Percentiles rank a stretch among this genome's conserved stretches.
These are phyloP conservation scores for Schlechtendalia chinensis DNA, from an alignment of 1,140 invertebrate genomes.

Conservation along the genomic window DNA sequence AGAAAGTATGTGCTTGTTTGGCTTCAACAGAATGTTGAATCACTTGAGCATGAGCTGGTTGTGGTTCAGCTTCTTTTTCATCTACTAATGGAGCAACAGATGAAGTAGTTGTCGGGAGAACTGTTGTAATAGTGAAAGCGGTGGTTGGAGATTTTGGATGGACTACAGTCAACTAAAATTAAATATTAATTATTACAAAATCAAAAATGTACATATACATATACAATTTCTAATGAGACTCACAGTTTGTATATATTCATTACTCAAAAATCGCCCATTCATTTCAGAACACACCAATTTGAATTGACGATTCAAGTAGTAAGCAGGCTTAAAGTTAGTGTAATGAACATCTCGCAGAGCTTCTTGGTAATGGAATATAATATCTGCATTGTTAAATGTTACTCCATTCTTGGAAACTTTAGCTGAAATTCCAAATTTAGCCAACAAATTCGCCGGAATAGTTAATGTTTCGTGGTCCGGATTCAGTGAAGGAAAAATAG, in stretches of 20 bases:
- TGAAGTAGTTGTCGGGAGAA: constrained; percentile 40
- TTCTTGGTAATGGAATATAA: constrained; percentile 79
- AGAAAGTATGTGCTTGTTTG: constrained; percentile 56
- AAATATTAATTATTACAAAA: constrained; percentile 29
- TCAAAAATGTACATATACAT: background rate
- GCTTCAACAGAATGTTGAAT: constrained; percentile 65
- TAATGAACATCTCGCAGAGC: constrained; percentile 86
- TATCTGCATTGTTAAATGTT: constrained; percentile 79
- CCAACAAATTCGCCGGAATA: constrained; percentile 72
- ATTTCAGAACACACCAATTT: constrained; percentile 90
- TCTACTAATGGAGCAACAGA: constrained; percentile 41
- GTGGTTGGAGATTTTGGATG: constrained; percentile 64
- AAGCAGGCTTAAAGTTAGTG: constrained; percentile 89
- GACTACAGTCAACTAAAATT: constrained; percentile 70
- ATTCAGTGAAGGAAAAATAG: constrained; percentile 89
- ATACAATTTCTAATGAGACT: constrained; percentile 55
- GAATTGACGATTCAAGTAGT: constrained; percentile 91
- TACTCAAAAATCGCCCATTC: constrained; percentile 87
- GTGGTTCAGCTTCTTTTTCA: constrained; percentile 47
- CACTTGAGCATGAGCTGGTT: constrained; percentile 63
- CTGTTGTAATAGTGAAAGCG: constrained; percentile 42
- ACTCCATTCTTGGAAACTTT: constrained; percentile 79
- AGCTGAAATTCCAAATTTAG: constrained; percentile 71
- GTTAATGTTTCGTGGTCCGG: constrained; percentile 86
- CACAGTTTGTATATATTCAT: constrained; percentile 90